These are phyloP conservation scores for Anhinga rufa DNA, from an alignment of 2,113 vertebrate species.

Conservation along the genomic window DNA sequence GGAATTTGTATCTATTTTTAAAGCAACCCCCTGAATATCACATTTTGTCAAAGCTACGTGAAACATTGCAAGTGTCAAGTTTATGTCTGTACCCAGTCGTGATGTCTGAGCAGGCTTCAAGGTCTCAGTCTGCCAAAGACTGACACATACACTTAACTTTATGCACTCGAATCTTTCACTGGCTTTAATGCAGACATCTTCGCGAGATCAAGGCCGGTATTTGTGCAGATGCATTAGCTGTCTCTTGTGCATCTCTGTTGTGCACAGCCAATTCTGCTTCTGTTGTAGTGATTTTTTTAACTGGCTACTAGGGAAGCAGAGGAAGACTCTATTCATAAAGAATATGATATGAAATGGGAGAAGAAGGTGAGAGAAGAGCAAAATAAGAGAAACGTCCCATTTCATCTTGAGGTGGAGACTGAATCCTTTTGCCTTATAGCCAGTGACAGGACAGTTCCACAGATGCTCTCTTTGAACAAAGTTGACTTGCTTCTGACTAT, in stretches of 20 bases:
- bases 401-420: not conserved
- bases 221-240: not conserved
- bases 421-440: not conserved
- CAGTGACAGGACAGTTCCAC: not conserved
- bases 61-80: conserved; percentile 3
- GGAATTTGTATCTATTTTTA: not conserved
- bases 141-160: not conserved
- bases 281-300: not conserved
- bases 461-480: not conserved
- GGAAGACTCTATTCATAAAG: not conserved
- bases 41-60: conserved; percentile 1
- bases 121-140: conserved; percentile 21
- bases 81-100: not conserved
- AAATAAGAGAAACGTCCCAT: not conserved
- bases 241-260: not conserved
- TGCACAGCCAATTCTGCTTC: not conserved
- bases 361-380: not conserved
- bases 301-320: not conserved
- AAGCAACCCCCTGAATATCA: not conserved
- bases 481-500: not conserved
- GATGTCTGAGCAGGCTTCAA: conserved; percentile 14
- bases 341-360: not conserved
- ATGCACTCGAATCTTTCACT: not conserved
- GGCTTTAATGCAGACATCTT: not conserved
- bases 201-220: not conserved